Base-by-base conservation (phyloP, 1,140 invertebrate species). In the Acromyrmex heyeri region DNA sequence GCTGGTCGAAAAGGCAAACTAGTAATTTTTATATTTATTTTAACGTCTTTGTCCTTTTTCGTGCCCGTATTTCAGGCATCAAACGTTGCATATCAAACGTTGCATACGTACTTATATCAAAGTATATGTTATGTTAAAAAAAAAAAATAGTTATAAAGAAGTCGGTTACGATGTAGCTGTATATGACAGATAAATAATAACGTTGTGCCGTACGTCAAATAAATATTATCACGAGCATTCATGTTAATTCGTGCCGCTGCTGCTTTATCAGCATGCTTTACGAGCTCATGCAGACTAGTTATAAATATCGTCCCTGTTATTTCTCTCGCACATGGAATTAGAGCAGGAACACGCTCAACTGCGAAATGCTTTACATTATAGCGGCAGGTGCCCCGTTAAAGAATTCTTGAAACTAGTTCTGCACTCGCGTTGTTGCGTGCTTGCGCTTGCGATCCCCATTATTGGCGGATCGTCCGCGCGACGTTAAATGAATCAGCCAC, bases 381-480 rank as follows among this genome's bases (percentile, higher is more conserved):
- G 64, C 86, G 59, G 85, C 88, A 89, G 88, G 89, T 89, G 88
- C 48, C 55, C 55, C 73, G 59, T 87, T 85, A 76, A 77, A 64
- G 38, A 85, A 85, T 89, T 83, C 83, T 65, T 30, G 79, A 76
- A 81, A 82, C 81, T 90, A 87, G 81, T 82, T 81, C 10, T 21
- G 82, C 16, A 55, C 69, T 90, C 64, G 61, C 61, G 79, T 87
- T 67, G 69, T 89, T 87, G 86, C 85, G 87, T 90, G 88, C 38
- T 81, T 69, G 85, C 83, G 61, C n/a, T 59, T 59, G 77, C 77
- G n/a, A 81, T 82, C 75, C 50, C 65, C 34, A 65, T 65, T 79
- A 89, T 90, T 87, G 55, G 81, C 88, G 79, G 81, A 90, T 86
- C 87, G 81, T 87, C 30, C 59, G 85, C 77, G 88, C 83, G 88